Evolutionary conservation across 2,797 vertebrate genomes (phyloP).

Genomic region (Hemitrygon akajei): DNA sequence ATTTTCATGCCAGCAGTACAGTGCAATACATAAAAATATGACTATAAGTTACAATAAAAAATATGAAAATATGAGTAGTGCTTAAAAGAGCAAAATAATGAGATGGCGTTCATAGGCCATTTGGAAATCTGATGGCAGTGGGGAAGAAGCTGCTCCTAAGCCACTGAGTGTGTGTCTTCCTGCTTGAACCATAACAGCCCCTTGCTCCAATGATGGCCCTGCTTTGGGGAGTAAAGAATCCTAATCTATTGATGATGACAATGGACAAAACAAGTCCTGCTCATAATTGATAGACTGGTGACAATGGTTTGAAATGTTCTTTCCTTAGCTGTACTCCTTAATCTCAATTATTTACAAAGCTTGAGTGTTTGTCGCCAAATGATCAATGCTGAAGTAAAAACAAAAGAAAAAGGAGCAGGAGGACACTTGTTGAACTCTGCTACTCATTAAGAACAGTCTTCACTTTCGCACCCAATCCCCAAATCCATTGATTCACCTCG

Average conservation of each 20-base stretch:
- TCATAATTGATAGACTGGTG: not conserved
- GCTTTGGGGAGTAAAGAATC: not conserved
- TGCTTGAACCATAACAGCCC: not conserved
- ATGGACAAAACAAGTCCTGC: not conserved
- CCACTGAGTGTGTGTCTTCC: not conserved
- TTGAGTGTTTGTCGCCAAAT: not conserved
- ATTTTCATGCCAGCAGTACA: too few species aligned
- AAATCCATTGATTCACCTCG: too few species aligned
- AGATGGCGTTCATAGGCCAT: too few species aligned
- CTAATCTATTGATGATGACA: not conserved
- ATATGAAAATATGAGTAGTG: too few species aligned
- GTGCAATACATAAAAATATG: too few species aligned
- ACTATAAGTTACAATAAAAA: too few species aligned
- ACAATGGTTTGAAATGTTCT: too few species aligned
- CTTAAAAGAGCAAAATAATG: too few species aligned
- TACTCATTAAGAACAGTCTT: too few species aligned
- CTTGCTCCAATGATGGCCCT: not conserved
- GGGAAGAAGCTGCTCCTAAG: too few species aligned
- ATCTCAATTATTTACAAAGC: not conserved
- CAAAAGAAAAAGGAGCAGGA: not conserved
- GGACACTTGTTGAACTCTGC: not conserved
- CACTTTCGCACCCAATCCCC: too few species aligned
- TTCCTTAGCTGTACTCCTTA: not conserved
- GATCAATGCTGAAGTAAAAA: not conserved
- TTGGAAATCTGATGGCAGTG: too few species aligned